These are phyloP conservation scores for Craniophora ligustri DNA, from an alignment of 2,888 invertebrate genomes.

Conservation along the genomic window DNA sequence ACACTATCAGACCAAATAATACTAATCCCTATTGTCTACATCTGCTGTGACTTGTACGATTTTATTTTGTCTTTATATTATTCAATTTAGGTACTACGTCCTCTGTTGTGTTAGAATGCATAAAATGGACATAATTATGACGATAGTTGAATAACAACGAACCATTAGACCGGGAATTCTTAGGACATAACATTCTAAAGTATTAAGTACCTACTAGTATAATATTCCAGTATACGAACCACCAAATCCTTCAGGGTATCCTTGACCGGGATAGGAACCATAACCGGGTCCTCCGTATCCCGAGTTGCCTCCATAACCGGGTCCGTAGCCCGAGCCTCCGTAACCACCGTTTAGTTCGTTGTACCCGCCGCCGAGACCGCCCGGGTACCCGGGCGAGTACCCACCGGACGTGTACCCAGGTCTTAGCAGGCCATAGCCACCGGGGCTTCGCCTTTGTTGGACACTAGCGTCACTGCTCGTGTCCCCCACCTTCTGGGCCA, in stretches of 20 bases:
- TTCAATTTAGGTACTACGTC: too few relatives aligned
- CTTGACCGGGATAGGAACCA: conserved; percentile 27
- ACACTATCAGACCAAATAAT: too few relatives aligned
- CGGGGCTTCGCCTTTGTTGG: conserved; percentile 65
- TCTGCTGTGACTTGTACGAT: too few relatives aligned
- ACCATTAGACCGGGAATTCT: too few relatives aligned
- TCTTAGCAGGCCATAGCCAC: conserved; percentile 76
- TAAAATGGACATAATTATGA: too few relatives aligned
- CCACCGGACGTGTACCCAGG: conserved; percentile 64
- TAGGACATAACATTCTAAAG: too few relatives aligned
- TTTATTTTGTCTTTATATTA: too few relatives aligned
- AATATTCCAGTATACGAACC: conserved; percentile 33
- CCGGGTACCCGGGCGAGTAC: conserved; percentile 51
- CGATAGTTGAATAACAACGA: too few relatives aligned
- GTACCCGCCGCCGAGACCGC: conserved; percentile 56
- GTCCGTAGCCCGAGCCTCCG: conserved; percentile 7
- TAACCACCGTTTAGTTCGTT: conserved; percentile 51
- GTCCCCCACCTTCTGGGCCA: conserved; percentile 70
- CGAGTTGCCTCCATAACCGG: conserved; percentile 17
- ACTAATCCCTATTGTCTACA: too few relatives aligned
- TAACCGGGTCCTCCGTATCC: conserved; percentile 23
- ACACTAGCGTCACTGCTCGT: conserved; percentile 63
- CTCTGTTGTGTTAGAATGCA: too few relatives aligned
- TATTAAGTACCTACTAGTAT: too few relatives aligned
- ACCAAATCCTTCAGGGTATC: conserved; percentile 49